Conservation (phyloP, 2,113 vertebrate genomes). For the Perognathus longimembris region DNA sequence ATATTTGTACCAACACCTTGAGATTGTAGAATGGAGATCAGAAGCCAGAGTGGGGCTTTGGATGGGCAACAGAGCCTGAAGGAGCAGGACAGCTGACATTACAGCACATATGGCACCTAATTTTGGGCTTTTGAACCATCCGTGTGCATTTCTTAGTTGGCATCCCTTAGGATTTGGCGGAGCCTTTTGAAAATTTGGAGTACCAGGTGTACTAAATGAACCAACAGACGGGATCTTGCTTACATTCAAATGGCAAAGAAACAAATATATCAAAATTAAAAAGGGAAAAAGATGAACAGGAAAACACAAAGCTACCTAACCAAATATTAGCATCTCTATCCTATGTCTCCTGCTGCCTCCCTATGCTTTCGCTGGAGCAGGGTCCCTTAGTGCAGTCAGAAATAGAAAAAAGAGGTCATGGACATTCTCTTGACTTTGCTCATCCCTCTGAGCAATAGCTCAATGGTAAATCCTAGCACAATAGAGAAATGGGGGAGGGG, state of each 20-base stretch:
- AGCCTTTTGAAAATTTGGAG: neutral
- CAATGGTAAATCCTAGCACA: neutral
- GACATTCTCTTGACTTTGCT: neutral
- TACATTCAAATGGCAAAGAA: neutral
- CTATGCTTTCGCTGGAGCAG: neutral
- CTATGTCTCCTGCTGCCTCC: neutral
- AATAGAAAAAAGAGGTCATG: neutral
- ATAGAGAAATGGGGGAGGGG: neutral
- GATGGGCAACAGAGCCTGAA: neutral
- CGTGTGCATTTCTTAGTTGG: constrained; percentile 5
- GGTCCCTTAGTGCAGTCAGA: neutral
- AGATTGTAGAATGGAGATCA: neutral
- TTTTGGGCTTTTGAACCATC: neutral
- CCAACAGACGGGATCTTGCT: neutral
- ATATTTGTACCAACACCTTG: neutral
- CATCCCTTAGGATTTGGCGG: neutral
- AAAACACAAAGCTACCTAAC: neutral
- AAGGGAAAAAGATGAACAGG: neutral
- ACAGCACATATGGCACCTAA: neutral
- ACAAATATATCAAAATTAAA: neutral
- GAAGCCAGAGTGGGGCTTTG: neutral
- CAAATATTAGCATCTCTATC: neutral
- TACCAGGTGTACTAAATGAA: neutral
- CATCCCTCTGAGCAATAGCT: neutral
- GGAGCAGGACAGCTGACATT: neutral